Evolutionary conservation across 1,140 invertebrate genomes (phyloP).

Genomic region (Scaptomyza montana): DNA sequence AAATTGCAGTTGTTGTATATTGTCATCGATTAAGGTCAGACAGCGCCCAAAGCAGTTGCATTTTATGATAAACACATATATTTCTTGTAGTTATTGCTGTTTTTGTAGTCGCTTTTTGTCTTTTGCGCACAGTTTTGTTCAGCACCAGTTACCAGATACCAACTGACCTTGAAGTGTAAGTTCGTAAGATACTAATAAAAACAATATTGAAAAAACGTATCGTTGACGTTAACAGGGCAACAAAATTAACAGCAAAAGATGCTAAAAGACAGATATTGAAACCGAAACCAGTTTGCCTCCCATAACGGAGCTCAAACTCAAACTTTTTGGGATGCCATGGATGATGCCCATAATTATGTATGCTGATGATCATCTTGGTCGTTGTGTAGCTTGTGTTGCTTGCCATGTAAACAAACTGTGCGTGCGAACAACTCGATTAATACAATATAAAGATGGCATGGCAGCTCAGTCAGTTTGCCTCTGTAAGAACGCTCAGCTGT

Average conservation of each 20-base stretch:
- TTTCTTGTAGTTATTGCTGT: conserved; percentile 37
- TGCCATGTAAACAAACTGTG: conserved; percentile 69
- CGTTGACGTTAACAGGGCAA: conserved; percentile 47
- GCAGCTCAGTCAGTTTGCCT: conserved; percentile 5
- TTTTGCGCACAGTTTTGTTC: conserved; percentile 36
- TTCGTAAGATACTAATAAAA: conserved; percentile 15
- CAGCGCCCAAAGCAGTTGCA: conserved; percentile 64
- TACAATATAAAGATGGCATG: conserved; percentile 54
- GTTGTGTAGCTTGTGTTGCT: conserved; percentile 13
- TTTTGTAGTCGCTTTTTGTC: conserved; percentile 7
- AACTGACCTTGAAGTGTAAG: conserved; percentile 69
- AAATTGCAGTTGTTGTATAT: conserved; percentile 34
- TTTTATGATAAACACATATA: conserved; percentile 48
- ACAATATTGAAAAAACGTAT: conserved; percentile 13
- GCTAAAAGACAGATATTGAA: conserved; percentile 22
- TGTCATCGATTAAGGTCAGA: conserved; percentile 75
- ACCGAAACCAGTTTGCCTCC: conserved; percentile 41
- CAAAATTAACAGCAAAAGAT: conserved; percentile 11
- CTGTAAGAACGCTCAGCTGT: conserved; percentile 38
- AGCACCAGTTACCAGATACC: conserved; percentile 39
- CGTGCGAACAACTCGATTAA: conserved; percentile 77
- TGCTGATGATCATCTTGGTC: conserved; percentile 34
- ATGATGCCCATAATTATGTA: conserved; percentile 20
- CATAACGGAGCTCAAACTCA: conserved; percentile 39
- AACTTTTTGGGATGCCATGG: conserved; percentile 11